phyloP scores from a whole-genome alignment of 2,888 invertebrate genomes.

The Andrena marginata region DNA sequence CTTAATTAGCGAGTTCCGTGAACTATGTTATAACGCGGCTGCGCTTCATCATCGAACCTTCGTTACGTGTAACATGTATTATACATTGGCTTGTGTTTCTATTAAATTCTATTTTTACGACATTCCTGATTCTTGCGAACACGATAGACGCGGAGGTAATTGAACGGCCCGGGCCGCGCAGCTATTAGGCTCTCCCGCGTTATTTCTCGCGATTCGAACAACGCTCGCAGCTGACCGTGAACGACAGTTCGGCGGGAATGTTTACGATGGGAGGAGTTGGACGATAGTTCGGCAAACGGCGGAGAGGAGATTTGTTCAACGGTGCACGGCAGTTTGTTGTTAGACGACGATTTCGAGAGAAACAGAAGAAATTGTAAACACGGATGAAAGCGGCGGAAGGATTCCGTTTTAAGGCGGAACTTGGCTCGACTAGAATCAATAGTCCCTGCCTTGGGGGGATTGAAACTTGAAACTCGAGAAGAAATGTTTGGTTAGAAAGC shows the following conservation, averaged over 20 bases:
- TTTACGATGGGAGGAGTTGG: constrained; percentile 11
- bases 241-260: background rate
- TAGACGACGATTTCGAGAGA: background rate
- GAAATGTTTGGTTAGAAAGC: constrained; percentile 8
- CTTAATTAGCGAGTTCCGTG: background rate
- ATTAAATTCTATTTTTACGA: background rate
- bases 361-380: constrained; percentile 1
- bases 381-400: background rate
- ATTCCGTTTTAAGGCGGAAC: background rate
- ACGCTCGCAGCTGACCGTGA: background rate
- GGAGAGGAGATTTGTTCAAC: background rate
- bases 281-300: background rate
- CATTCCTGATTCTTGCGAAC: background rate
- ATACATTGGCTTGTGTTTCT: background rate
- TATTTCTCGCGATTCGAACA: constrained; percentile 3
- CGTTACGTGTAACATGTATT: background rate
- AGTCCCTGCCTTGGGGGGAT: background rate
- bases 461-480: background rate
- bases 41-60: background rate
- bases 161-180: background rate
- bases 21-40: background rate
- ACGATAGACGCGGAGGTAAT: background rate
- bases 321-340: background rate
- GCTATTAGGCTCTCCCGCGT: background rate
- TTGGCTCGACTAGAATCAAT: constrained; percentile 4